Evolutionary conservation across 2,113 vertebrate genomes (phyloP), one percentile per base, ranked within the genome.

Genomic region (Poeciliopsis turrubarensis): DNA sequence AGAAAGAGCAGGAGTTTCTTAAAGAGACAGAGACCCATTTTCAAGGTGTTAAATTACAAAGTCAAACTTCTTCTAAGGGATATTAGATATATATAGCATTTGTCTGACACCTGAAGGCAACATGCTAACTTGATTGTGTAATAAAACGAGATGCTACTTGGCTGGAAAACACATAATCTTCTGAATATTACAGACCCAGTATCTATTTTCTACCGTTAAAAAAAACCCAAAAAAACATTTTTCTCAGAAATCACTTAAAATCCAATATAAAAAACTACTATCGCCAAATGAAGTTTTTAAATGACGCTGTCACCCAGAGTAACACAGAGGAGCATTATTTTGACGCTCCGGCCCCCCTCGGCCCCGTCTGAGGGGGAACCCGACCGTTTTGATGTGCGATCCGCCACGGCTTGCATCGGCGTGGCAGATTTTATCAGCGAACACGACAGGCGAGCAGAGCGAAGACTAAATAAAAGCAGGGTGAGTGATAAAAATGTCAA

Each of bases 341-440:
- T 94, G 94, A 95, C 94, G 92, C 83, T 90, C 82, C 67, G 78
- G 86, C 90, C 86, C 83, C 90, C 89, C 87, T 37, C 34, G 5
- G 67, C 14, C 25, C 51, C 51, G 22, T 54, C 8, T 17, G 22
- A 78, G 86, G 86, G 86, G 89, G 82, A 79, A 84, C 78, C 34
- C 79, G 66, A 1, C 5, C 89, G 92, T 94, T 94, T 95, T 95
- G 94, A 95, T 95, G 94, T 94, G 87, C 73, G 90, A 93, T 93
- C 91, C 86, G 77, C 91, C 91, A 75, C 77, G 91, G 89, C 88
- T 67, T 6, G 67, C 87, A 88, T 81, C 68, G 75, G 91, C 34
- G 89, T 92, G 94, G 67, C 87, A 95, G 94, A 95, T 95, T 70
- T 89, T 93, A 91, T 95, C 92, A 81, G 93, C 67, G 86, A 93